phyloP scores from a whole-genome alignment of 2,113 vertebrate genomes.

The Cervus canadensis region DNA sequence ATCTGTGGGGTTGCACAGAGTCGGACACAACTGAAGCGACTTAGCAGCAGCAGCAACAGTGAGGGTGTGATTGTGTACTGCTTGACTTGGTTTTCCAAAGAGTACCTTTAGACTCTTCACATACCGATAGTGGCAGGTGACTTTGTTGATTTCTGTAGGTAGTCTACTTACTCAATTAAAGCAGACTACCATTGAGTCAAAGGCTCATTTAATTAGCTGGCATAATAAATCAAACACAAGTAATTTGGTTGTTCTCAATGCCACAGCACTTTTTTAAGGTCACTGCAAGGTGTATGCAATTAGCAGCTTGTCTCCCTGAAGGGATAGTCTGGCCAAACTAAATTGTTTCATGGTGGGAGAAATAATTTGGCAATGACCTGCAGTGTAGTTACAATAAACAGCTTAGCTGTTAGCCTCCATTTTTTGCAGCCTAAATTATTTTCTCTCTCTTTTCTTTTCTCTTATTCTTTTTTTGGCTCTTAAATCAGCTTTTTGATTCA shows the following conservation, averaged over 20 bases:
- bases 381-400: conserved; percentile 46
- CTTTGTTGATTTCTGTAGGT: conserved; percentile 24
- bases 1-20: no score
- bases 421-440: conserved; percentile 5
- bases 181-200: conserved; percentile 50
- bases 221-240: conserved; percentile 61
- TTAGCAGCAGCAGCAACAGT: no score
- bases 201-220: conserved; percentile 54
- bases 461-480: neutral
- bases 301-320: conserved; percentile 59
- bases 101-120: neutral
- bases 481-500: neutral
- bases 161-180: conserved; percentile 57
- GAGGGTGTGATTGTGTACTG: neutral
- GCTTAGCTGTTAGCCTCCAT: neutral
- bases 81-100: conserved; percentile 8
- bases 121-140: neutral
- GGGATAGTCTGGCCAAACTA: conserved; percentile 50
- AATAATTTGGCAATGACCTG: conserved; percentile 30
- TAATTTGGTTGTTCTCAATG: conserved; percentile 55
- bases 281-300: conserved; percentile 59
- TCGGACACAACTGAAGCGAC: no score
- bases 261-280: conserved; percentile 63
- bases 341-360: conserved; percentile 39
- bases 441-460: neutral